These are phyloP conservation scores for Urocynchramus pylzowi DNA, from an alignment of 2,113 vertebrate species.

Conservation along the genomic window DNA sequence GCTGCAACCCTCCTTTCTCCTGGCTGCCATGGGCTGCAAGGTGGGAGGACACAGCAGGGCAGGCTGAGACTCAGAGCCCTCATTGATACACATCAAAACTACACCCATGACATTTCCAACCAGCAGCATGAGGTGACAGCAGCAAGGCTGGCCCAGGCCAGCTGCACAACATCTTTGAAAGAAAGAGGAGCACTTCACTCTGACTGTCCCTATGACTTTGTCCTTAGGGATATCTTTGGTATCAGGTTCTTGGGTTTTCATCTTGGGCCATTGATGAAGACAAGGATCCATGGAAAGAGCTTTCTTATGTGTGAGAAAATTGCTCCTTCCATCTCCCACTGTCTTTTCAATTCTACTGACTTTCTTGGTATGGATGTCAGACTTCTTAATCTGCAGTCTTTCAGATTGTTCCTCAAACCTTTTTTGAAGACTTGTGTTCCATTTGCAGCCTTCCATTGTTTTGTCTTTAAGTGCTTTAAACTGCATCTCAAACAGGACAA, in stretches of 20 bases:
- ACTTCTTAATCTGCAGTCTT: background rate
- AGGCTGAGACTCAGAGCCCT: background rate
- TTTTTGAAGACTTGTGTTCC: background rate
- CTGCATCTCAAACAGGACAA: background rate
- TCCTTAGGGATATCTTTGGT: background rate
- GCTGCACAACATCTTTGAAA: background rate
- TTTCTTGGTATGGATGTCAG: background rate
- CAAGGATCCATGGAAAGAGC: background rate
- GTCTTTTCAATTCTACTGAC: background rate
- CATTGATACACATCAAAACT: background rate
- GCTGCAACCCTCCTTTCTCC: background rate
- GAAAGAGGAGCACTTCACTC: background rate
- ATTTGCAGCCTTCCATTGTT: background rate
- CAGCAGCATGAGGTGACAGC: background rate
- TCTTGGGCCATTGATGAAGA: background rate
- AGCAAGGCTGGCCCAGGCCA: background rate
- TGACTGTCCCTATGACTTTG: background rate
- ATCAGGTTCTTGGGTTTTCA: background rate
- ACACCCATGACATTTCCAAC: background rate
- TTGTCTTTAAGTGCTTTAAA: background rate
- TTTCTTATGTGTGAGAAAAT: background rate
- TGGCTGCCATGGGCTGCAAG: background rate
- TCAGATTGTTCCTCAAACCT: background rate
- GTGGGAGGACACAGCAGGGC: accelerated
- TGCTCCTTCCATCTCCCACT: background rate